A percentile compares a stretch with the other conserved stretches of the same genome.
Evolutionary conservation across 2,113 vertebrate species (phyloP).

Genomic region (Phasianus colchicus): DNA sequence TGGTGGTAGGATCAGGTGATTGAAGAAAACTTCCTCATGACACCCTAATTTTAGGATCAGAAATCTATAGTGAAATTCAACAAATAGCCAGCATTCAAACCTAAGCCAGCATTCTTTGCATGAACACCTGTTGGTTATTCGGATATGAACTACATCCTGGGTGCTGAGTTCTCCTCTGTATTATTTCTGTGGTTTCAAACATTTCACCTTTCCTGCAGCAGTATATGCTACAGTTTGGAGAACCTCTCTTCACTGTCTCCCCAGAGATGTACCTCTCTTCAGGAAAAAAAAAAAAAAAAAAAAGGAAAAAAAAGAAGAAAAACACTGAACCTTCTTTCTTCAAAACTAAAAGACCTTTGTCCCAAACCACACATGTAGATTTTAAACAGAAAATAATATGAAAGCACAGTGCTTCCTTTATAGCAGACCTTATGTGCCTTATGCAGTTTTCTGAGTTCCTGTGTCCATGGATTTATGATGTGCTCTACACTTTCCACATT

Average conservation of each 20-base stretch:
- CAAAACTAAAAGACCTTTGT: constrained; percentile 84
- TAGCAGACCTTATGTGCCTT: constrained; percentile 78
- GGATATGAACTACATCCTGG: not conserved
- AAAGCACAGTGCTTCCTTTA: constrained; percentile 83
- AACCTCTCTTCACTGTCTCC: constrained; percentile 70
- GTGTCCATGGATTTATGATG: constrained; percentile 84
- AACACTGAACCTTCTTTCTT: constrained; percentile 80
- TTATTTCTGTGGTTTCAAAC: not conserved
- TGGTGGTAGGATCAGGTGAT: not conserved
- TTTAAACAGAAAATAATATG: constrained; percentile 82
- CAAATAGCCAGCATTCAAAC: not conserved
- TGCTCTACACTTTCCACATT: constrained; percentile 81
- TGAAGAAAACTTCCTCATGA: not conserved
- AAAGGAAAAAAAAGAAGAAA: constrained; percentile 9
- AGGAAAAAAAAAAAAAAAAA: not conserved
- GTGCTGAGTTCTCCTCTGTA: not conserved
- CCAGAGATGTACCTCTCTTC: constrained; percentile 57
- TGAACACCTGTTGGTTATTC: constrained; percentile 58
- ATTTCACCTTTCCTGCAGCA: constrained; percentile 43
- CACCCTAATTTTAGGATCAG: not conserved
- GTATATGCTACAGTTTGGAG: not conserved
- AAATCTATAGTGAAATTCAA: not conserved
- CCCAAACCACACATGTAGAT: constrained; percentile 84
- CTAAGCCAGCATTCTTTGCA: not conserved
- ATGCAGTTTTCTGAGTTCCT: constrained; percentile 78